These are phyloP conservation scores for Pagrus major DNA, from an alignment of 2,113 vertebrate species.

Conservation along the genomic window DNA sequence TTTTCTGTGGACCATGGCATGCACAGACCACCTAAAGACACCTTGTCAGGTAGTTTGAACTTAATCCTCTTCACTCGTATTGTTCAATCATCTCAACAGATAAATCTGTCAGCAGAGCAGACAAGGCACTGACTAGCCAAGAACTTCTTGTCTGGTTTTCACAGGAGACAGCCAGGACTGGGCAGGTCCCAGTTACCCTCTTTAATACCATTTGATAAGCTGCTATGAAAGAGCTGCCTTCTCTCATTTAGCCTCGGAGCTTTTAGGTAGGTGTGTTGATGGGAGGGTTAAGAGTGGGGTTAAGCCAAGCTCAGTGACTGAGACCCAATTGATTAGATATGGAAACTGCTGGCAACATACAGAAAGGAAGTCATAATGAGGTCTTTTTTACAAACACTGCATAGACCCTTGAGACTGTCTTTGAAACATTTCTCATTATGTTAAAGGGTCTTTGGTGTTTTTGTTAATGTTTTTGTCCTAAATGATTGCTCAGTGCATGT, in stretches of 20 bases:
- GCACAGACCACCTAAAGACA: constrained; percentile 54
- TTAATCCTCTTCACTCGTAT: constrained; percentile 59
- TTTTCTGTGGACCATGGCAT: constrained; percentile 33
- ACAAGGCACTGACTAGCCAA: constrained; percentile 47
- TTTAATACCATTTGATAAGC: constrained; percentile 80
- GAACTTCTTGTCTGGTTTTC: constrained; percentile 60
- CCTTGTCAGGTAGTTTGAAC: constrained; percentile 55
- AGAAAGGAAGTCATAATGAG: constrained; percentile 44
- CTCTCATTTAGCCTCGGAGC: constrained; percentile 60
- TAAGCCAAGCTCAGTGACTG: constrained; percentile 62
- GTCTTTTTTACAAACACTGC: constrained; percentile 36
- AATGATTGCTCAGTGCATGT: constrained; percentile 45
- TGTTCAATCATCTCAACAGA: constrained; percentile 71
- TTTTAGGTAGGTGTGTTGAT: constrained; percentile 75
- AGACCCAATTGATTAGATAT: constrained; percentile 73
- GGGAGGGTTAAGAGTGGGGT: constrained; percentile 65
- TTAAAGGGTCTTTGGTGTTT: constrained; percentile 51
- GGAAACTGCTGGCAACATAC: constrained; percentile 42
- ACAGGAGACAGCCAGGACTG: constrained; percentile 64
- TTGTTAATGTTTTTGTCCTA: constrained; percentile 67
- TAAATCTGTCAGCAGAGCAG: constrained; percentile 78
- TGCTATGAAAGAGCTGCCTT: constrained; percentile 77
- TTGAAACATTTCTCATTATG: constrained; percentile 61
- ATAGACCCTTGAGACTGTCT: constrained; percentile 24
- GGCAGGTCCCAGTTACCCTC: constrained; percentile 69